Evolutionary conservation across 2,113 vertebrate species (phyloP), one percentile per base, ranked within the genome.

Genomic region (Cervus canadensis): DNA sequence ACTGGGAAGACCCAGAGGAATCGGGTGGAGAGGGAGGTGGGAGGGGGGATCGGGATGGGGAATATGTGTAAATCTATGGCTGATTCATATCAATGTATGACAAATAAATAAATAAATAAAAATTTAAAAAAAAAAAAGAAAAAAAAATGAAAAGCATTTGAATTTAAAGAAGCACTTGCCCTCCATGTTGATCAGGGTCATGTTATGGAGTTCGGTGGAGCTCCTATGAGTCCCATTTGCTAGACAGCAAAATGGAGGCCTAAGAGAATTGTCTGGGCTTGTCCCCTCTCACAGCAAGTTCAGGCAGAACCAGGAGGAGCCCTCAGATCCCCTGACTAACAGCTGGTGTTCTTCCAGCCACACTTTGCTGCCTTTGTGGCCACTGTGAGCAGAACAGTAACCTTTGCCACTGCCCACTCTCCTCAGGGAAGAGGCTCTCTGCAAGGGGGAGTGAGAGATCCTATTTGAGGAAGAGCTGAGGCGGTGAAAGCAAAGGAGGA

Each of bases 141-240:
- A 36, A 36, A 36, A 36, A 36, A 36, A 36, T 36, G 36, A 36
- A 86, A 71, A 81, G 30, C 12, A 59, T 71, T 74, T 94, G 54
- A 86, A 92, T 40, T 91, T 89, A 90, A 92, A 94, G 17, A 60
- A 89, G 19, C 15, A 52, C 8, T 64, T 84, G 33, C 12, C 43
- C 8, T 67, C 79, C 17, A n/a, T 62, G 92, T 97, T 95, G 92
- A 43, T 81, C 76, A 93, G 43, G 90, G 59, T 59, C 95, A 86
- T 25, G 45, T 28, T 95, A 48, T 40, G 11, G 67, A 59, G 14
- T 93, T 87, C 40, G 57, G 43, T 23, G 40, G 83, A 91, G 57
- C 48, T 92, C 12, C 30, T 78, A 48, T n/a, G 76, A 93, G 88
- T 82, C n/a, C 82, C 60, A 88, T 89, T 76, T 78, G 48, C 71